A percentile compares a stretch with the other conserved stretches of the same genome.
Conservation (phyloP, 2,888 invertebrate genomes). For the Cephalotes varians region DNA sequence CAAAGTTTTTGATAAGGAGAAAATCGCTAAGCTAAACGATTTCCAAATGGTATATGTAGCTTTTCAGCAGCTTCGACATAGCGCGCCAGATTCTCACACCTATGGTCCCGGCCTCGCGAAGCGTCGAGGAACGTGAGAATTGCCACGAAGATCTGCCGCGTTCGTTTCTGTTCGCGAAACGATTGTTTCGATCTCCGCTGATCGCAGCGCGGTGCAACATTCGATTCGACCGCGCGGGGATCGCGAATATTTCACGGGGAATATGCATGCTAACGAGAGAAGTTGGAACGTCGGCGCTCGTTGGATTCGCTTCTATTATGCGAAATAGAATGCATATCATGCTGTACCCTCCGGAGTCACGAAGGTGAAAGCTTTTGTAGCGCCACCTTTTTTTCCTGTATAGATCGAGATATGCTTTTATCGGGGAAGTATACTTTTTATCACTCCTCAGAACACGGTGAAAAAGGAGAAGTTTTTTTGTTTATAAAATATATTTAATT, state of each 20-base stretch:
- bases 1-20: not conserved
- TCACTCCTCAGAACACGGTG: not conserved
- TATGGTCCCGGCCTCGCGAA: not conserved
- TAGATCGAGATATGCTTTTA: conserved; percentile 17
- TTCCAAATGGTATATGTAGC: not conserved
- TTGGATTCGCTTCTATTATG: conserved; percentile 46
- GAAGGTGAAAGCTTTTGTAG: conserved; percentile 49
- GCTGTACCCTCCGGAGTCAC: conserved; percentile 39
- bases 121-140: conserved; percentile 45
- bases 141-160: conserved; percentile 33
- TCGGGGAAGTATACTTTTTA: not conserved
- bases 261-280: conserved; percentile 53
- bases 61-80: not conserved
- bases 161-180: conserved; percentile 40
- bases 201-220: conserved; percentile 25
- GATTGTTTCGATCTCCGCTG: conserved; percentile 48
- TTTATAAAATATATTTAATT: not conserved
- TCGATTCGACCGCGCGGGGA: conserved; percentile 30
- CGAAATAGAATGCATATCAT: conserved; percentile 49
- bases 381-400: not conserved
- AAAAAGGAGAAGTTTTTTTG: not conserved
- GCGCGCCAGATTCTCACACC: conserved; percentile 35
- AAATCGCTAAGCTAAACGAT: not conserved
- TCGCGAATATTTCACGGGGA: conserved; percentile 48
- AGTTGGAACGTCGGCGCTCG: conserved; percentile 33